Conservation (phyloP, 2,113 vertebrate genomes). For the Gymnorhina tibicen region DNA sequence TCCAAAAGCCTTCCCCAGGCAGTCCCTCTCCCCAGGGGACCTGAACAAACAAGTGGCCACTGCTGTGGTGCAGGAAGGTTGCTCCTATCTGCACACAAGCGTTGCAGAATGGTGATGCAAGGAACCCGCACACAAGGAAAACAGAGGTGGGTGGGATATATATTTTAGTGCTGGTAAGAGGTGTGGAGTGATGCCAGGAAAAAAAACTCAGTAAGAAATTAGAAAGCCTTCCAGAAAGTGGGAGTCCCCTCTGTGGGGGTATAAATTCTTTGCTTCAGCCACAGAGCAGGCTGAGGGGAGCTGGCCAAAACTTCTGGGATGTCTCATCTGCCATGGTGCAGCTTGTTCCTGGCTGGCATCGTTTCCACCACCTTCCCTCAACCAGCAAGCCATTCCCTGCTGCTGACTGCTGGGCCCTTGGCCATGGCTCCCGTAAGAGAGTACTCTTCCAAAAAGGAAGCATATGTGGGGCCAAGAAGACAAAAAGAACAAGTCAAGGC, state of each 20-base stretch:
- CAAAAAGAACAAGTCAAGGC: not conserved
- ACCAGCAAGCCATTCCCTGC: fast-evolving
- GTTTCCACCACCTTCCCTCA: not conserved
- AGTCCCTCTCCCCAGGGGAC: not conserved
- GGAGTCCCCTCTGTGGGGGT: not conserved
- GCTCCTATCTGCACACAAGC: not conserved
- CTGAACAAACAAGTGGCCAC: not conserved
- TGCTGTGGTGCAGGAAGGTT: not conserved
- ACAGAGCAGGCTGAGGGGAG: not conserved
- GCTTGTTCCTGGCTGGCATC: not conserved
- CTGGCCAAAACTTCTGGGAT: not conserved
- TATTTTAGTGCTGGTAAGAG: not conserved
- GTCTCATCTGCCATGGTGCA: not conserved
- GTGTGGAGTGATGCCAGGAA: not conserved
- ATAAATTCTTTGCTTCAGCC: not conserved
- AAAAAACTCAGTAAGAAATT: not conserved
- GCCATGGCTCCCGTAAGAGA: not conserved
- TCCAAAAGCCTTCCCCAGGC: not conserved
- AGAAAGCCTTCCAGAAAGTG: not conserved
- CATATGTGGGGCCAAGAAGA: not conserved
- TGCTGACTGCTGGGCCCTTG: not conserved
- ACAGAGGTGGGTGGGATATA: not conserved
- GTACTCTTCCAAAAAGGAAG: not conserved
- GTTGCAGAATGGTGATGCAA: not conserved
- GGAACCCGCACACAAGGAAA: fast-evolving